These are phyloP conservation scores for Sebastes kiyomatsui DNA, from an alignment of 2,797 vertebrate species.

Conservation along the genomic window DNA sequence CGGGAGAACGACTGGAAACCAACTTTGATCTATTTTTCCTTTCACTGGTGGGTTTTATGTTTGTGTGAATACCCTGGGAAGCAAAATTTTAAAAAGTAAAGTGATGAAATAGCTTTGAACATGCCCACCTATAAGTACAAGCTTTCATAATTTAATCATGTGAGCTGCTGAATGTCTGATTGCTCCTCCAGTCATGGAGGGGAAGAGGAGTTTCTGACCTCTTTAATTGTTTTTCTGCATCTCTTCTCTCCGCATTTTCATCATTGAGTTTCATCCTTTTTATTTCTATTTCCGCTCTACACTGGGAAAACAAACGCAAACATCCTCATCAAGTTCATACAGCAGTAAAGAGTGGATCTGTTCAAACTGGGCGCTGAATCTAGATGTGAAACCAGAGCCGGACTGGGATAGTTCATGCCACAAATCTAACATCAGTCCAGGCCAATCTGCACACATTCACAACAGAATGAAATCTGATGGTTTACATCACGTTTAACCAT, in stretches of 20 bases:
- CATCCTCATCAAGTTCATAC: background rate
- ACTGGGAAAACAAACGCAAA: background rate
- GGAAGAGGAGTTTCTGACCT: background rate
- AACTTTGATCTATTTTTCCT: slow-evolving; percentile 46
- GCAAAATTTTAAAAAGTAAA: slow-evolving; percentile 29
- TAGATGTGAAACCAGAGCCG: background rate
- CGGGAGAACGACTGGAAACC: slow-evolving; percentile 37
- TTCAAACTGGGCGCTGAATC: background rate
- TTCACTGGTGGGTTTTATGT: slow-evolving; percentile 12
- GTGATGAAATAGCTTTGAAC: slow-evolving; percentile 61
- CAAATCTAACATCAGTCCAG: background rate
- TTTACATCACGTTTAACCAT: background rate
- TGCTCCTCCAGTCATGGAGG: slow-evolving; percentile 1
- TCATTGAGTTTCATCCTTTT: background rate
- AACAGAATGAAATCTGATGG: background rate
- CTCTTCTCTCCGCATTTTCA: background rate
- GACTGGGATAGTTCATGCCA: background rate
- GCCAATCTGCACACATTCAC: background rate
- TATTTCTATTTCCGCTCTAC: background rate
- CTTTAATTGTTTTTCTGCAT: background rate
- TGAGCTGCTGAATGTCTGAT: slow-evolving; percentile 45
- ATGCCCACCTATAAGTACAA: slow-evolving; percentile 46
- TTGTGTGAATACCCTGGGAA: slow-evolving; percentile 26
- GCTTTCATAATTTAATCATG: slow-evolving; percentile 52
- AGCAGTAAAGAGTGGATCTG: background rate